Percentiles rank a stretch among this genome's conserved stretches.
Evolutionary conservation across 2,888 invertebrate species (phyloP).

Genomic region (Drosophila tripunctata): DNA sequence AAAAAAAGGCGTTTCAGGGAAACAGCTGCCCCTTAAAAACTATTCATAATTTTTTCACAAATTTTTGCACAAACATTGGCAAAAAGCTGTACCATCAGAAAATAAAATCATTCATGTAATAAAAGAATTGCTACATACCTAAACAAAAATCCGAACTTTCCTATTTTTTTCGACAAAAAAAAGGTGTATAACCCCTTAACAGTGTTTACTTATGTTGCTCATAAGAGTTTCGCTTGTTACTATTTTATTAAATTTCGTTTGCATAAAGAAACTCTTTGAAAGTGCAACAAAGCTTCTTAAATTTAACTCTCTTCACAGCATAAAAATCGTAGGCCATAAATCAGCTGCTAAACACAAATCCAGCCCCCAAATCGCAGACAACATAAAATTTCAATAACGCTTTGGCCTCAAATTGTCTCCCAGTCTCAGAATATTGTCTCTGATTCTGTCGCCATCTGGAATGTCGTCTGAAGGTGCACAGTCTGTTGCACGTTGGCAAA

Average conservation of each 20-base stretch:
- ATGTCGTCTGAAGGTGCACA: slow-evolving; percentile 55
- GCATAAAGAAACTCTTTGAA: not conserved
- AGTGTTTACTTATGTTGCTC: too few relatives aligned
- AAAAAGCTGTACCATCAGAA: too few relatives aligned
- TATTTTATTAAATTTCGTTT: not conserved
- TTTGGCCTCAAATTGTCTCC: slow-evolving; percentile 20
- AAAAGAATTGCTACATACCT: too few relatives aligned
- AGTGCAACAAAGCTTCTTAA: not conserved
- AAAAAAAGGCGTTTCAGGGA: too few relatives aligned
- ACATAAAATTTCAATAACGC: slow-evolving; percentile 76
- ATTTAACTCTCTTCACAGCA: not conserved
- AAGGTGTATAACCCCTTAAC: too few relatives aligned
- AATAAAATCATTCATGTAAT: too few relatives aligned
- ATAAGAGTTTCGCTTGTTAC: not conserved
- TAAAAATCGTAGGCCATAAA: slow-evolving; percentile 55
- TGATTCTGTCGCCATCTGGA: slow-evolving; percentile 4
- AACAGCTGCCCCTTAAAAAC: too few relatives aligned
- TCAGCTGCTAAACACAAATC: slow-evolving; percentile 65
- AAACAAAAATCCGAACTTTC: too few relatives aligned
- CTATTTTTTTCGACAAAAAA: too few relatives aligned
- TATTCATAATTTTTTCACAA: too few relatives aligned
- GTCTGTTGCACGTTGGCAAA: slow-evolving; percentile 40
- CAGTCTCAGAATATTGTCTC: not conserved
- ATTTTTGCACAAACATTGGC: too few relatives aligned
- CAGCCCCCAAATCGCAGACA: slow-evolving; percentile 70